Base-by-base conservation (phyloP, 2,888 invertebrate genomes). In the Epistrophe eligans region DNA sequence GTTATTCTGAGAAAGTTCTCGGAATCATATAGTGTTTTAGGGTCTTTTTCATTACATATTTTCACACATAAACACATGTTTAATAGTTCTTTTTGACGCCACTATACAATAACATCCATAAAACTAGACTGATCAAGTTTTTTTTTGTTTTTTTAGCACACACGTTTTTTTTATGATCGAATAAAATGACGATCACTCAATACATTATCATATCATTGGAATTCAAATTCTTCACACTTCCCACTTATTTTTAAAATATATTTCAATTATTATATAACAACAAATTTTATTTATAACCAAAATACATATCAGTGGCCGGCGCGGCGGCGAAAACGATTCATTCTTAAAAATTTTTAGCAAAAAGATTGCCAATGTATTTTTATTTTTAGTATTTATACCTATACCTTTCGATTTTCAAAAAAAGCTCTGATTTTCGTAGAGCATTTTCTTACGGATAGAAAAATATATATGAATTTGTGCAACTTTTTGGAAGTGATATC, bases 251-350 rank as follows among this genome's bases (percentile, higher is more conserved):
- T 66, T 40, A 15, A 45, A 52, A 64, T 57, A 62, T 64, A 40
- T 45, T 64, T 64, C n/a, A 17, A 45, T 64, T 62, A 50, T 48
- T 62, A 50, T 40, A 40, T 40, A 71, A 62, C 38, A 28, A 40
- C 38, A 64, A 40, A 38, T 38, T 55, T 71, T 71, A 19, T 64
- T 71, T 55, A 48, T 38, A 48, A 40, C 4, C 38, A 55, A 67
- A 67, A 43, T n/a, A n/a, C n/a, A 74, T 19, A 57, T 77, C 32
- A n/a, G 55, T 38, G 8, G 32, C 32, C 5, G 32, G 4, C 8
- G 35, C 35, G 35, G 9, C 64, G 50, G 10, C n/a, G 2, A 66
- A 64, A 66, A 28, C 55, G 24, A 43, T 62, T 62, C 40, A 72
- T 32, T 60, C n/a, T 40, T 17, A 2, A 52, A 55, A 28, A 15